Conservation (phyloP, 2,888 invertebrate species). For the Dorcus hopei region DNA sequence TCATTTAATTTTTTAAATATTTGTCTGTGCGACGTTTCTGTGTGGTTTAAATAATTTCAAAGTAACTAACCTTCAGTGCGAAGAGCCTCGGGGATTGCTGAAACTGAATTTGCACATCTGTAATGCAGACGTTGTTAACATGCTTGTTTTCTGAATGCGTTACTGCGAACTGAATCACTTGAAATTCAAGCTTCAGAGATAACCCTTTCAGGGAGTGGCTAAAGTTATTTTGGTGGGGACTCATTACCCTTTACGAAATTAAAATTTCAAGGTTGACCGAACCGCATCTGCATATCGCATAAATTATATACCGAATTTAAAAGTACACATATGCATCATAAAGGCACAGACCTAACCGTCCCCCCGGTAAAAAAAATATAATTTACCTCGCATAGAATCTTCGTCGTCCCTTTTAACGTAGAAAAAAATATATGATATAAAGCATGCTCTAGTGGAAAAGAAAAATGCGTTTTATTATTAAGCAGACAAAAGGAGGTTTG, state of each 20-base stretch:
- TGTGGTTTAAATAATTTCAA: too few relatives aligned
- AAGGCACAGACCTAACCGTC: constrained; percentile 28
- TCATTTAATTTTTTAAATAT: too few relatives aligned
- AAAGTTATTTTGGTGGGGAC: constrained; percentile 35
- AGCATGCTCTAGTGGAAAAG: constrained; percentile 53
- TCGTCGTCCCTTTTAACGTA: constrained; percentile 40
- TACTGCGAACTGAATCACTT: constrained; percentile 30
- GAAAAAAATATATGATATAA: constrained; percentile 51
- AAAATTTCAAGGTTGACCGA: constrained; percentile 37
- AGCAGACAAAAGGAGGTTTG: constrained; percentile 46
- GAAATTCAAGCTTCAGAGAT: constrained; percentile 29
- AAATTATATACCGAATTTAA: constrained; percentile 33
- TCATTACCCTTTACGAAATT: constrained; percentile 42
- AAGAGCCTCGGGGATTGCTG: too few relatives aligned
- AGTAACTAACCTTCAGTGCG: too few relatives aligned
- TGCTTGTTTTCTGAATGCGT: constrained; percentile 19
- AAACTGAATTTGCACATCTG: too few relatives aligned
- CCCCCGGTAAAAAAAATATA: constrained; percentile 37
- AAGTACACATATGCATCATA: constrained; percentile 42
- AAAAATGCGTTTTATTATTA: constrained; percentile 52
- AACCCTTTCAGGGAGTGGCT: constrained; percentile 43
- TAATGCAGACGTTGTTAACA: too few relatives aligned
- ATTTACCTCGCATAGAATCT: constrained; percentile 43
- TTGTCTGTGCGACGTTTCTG: too few relatives aligned
- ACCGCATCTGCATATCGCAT: constrained; percentile 44